Conservation (phyloP, 2,113 vertebrate genomes). For the Phainopepla nitens region DNA sequence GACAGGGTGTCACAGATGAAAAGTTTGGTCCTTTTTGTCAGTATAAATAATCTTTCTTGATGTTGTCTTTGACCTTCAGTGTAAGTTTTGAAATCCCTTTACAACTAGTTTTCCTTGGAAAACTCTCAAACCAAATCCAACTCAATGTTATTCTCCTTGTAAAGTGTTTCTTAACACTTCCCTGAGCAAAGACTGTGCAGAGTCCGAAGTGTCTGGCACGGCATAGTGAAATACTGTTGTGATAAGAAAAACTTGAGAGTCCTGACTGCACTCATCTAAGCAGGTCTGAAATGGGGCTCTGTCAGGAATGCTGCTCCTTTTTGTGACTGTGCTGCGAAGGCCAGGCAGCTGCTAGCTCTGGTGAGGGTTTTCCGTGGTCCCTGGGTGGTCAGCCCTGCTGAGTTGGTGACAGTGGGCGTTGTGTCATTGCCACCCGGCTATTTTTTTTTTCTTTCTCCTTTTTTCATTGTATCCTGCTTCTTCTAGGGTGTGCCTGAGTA, state of each 20-base stretch:
- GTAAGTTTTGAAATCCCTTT: not conserved
- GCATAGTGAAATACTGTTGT: not conserved
- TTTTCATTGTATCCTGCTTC: not conserved
- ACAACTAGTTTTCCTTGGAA: not conserved
- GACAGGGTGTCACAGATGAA: not conserved
- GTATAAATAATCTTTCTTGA: not conserved
- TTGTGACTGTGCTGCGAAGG: not conserved
- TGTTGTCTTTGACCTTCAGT: not conserved
- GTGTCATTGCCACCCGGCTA: not conserved
- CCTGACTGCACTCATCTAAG: not conserved
- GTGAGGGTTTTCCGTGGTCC: not conserved
- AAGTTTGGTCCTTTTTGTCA: not conserved
- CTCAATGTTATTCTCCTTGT: not conserved
- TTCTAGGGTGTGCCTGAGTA: conserved; percentile 36
- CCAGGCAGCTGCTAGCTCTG: not conserved
- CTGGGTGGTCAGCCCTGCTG: conserved; percentile 4
- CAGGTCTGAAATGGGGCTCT: not conserved
- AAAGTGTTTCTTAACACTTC: not conserved
- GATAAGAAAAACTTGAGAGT: not conserved
- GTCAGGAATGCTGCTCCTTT: not conserved
- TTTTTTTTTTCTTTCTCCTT: not conserved
- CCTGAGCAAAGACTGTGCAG: not conserved
- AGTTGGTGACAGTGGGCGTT: not conserved
- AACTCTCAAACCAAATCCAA: not conserved
- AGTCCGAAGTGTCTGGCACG: not conserved